Percentiles rank a stretch among this genome's conserved stretches.
Evolutionary conservation across 2,797 vertebrate species (phyloP).

Genomic region (Danio aesculapii): DNA sequence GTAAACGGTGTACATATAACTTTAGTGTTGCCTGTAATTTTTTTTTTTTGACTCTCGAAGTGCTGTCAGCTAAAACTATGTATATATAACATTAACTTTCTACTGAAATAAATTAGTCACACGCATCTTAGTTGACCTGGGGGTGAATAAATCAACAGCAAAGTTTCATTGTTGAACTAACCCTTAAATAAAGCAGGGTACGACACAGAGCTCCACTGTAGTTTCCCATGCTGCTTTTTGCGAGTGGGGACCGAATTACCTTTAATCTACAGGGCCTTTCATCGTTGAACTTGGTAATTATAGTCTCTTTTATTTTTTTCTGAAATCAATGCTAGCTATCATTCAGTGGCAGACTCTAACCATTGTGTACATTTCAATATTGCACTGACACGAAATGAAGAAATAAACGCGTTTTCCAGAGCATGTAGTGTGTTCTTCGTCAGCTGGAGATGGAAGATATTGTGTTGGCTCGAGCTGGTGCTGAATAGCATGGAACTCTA

Average conservation of each 20-base stretch:
- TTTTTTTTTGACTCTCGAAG: too few relatives aligned
- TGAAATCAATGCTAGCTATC: constrained; percentile 71
- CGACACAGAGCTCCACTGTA: constrained; percentile 20
- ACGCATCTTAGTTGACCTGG: neutral
- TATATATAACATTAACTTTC: too few relatives aligned
- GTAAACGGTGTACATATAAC: too few relatives aligned
- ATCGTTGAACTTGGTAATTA: constrained; percentile 45
- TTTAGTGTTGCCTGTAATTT: too few relatives aligned
- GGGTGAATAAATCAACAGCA: constrained; percentile 26
- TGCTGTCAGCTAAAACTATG: too few relatives aligned
- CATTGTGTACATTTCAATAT: constrained; percentile 92
- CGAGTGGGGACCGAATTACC: constrained; percentile 59
- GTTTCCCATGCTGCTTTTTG: constrained; percentile 67
- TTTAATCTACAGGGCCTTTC: constrained; percentile 47
- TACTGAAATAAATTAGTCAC: too few relatives aligned
- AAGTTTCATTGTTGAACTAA: constrained; percentile 23
- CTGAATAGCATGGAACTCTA: constrained; percentile 73
- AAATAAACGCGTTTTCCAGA: constrained; percentile 81
- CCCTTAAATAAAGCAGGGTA: constrained; percentile 45
- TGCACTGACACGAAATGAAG: constrained; percentile 83
- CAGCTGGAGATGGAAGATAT: constrained; percentile 17
- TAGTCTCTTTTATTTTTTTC: constrained; percentile 40
- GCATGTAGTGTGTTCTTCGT: constrained; percentile 35
- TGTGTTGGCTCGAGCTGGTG: constrained; percentile 40
- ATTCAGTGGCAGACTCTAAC: constrained; percentile 72